Conservation (phyloP, 2,113 vertebrate species). For the Psephotus haematonotus region DNA sequence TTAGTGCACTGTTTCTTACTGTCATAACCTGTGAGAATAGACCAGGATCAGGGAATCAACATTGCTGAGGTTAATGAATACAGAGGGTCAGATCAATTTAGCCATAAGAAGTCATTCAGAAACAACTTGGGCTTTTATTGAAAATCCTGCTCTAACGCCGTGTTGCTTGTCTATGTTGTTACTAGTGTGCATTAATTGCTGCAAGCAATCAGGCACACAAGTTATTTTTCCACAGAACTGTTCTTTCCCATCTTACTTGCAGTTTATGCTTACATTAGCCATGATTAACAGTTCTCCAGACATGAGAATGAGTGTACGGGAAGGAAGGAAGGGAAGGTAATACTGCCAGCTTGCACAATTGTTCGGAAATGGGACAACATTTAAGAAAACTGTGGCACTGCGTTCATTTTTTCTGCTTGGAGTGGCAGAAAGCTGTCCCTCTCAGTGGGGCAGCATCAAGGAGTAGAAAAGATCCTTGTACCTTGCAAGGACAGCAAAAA, state of each 20-base stretch:
- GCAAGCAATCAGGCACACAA: neutral
- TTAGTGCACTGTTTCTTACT: neutral
- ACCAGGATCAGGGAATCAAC: fast-evolving
- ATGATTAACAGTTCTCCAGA: conserved; percentile 30
- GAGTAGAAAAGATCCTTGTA: neutral
- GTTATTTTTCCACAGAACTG: neutral
- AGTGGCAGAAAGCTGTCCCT: neutral
- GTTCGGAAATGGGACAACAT: conserved; percentile 28
- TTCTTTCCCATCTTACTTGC: neutral
- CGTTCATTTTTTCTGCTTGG: neutral
- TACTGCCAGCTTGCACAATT: conserved; percentile 46
- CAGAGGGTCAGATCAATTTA: neutral
- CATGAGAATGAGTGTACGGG: conserved; percentile 34
- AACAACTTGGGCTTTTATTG: neutral
- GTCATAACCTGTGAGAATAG: neutral
- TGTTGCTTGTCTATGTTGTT: neutral
- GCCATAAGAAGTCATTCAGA: neutral
- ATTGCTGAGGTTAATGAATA: neutral
- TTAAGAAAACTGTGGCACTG: conserved; percentile 29
- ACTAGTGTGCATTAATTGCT: neutral
- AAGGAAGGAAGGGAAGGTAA: conserved; percentile 58
- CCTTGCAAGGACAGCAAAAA: conserved; percentile 9
- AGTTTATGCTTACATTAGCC: conserved; percentile 19
- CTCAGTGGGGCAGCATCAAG: neutral
- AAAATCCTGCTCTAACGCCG: neutral